Base-by-base conservation (phyloP, 2,113 vertebrate species). In the Brachirus orientalis region DNA sequence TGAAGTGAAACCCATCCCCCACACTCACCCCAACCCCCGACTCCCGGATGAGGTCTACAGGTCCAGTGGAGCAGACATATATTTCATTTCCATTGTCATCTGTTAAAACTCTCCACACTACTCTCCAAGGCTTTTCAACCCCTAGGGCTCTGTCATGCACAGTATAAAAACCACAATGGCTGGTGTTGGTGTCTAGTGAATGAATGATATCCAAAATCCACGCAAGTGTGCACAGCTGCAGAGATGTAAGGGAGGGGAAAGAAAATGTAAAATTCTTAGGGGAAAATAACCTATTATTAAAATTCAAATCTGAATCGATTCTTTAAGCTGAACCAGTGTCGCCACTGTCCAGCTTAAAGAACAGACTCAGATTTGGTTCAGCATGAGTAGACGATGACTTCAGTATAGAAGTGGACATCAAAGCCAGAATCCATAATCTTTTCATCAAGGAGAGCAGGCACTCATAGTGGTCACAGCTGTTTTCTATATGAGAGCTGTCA, bases 71-170 rank as follows among this genome's bases (percentile, higher is more conserved):
- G 72, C 79, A 88, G 82, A 88, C 74, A 52, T 60, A 81, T 79
- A 84, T 88, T 89, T 89, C 69, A 87, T 86, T 89, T 81, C 84
- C 78, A 62, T 51, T 36, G 81, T 88, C 90, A 86, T 93, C 90
- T 93, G 91, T 77, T 90, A 77, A 77, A 89, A 92, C 68, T 90
- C 87, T 65, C 90, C 85, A 85, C 54, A 75, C 54, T 36, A 40
- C 47, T 62, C 79, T 70, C 83, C 73, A 41, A 63, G 76, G 77
- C 72, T 4, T 73, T 83, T 55, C 74, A 81, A 83, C 86, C 86
- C 81, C 37, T 11, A 51, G 43, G 67, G 76, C 66, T 69, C 72
- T 54, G 69, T 63, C 82, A 80, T 44, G 55, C 53, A 20, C 74
- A 35, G 69, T 75, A 81, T 44, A 72, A 74, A 85, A 89, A 59